These are phyloP conservation scores for Dinomys branickii DNA, from an alignment of 2,113 vertebrate genomes.

Conservation along the genomic window DNA sequence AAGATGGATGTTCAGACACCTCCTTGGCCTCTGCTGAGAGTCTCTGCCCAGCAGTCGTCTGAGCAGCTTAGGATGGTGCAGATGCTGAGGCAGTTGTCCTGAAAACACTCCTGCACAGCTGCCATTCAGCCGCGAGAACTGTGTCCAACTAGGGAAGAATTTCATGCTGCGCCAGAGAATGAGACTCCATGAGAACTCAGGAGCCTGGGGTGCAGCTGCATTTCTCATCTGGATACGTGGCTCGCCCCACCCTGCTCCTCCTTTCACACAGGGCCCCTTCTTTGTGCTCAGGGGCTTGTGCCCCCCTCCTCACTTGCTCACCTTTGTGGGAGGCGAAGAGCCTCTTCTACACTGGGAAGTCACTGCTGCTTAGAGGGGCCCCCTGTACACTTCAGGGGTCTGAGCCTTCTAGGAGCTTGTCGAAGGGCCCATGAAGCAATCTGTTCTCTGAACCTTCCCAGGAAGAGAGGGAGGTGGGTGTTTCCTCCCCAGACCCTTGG, in stretches of 20 bases:
- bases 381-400: too few species aligned
- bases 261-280: neutral
- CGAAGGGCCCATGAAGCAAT: neutral
- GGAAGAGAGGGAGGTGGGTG: neutral
- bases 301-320: too few species aligned
- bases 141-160: neutral
- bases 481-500: rapidly evolving
- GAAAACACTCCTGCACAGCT: neutral
- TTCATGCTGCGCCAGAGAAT: neutral
- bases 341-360: neutral
- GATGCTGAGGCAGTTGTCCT: neutral
- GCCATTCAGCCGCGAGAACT: neutral
- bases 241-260: rapidly evolving
- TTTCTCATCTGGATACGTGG: neutral
- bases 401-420: neutral
- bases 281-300: neutral
- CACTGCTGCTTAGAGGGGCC: rapidly evolving
- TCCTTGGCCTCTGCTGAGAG: neutral
- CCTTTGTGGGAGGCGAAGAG: neutral
- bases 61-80: neutral
- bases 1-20: neutral
- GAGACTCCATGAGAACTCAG: neutral
- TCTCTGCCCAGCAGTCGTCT: neutral
- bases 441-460: neutral
- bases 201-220: neutral